Conservation (phyloP, 2,113 vertebrate species). For the Microtus pennsylvanicus region DNA sequence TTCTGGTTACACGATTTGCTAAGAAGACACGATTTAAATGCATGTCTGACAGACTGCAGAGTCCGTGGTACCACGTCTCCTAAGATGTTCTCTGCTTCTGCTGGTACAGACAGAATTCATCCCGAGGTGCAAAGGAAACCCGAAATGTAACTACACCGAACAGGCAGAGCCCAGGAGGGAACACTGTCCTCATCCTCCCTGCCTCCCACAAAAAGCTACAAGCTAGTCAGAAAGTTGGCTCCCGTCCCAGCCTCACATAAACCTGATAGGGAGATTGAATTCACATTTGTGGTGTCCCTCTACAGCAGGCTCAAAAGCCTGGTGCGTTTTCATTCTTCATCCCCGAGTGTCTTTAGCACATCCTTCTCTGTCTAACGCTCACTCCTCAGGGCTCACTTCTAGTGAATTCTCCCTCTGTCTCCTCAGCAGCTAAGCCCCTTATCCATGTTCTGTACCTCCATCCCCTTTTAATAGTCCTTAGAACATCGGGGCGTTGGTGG, state of each 20-base stretch:
- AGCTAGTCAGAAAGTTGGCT: neutral
- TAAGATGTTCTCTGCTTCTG: neutral
- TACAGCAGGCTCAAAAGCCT: neutral
- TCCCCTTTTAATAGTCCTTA: neutral
- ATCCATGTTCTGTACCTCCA: neutral
- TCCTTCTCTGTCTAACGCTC: neutral
- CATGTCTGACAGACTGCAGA: neutral
- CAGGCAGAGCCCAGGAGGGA: neutral
- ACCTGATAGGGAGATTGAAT: neutral
- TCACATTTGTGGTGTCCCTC: neutral
- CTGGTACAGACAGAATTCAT: neutral
- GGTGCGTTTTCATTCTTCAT: neutral
- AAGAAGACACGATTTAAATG: slow-evolving; percentile 38
- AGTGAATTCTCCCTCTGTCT: neutral
- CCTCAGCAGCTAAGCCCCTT: neutral
- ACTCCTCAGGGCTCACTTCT: neutral
- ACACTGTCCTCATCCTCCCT: neutral
- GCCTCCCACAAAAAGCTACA: neutral
- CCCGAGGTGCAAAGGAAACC: neutral
- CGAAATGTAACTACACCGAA: neutral
- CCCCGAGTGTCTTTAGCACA: neutral
- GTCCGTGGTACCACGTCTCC: neutral
- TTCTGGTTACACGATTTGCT: neutral
- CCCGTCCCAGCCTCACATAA: neutral
- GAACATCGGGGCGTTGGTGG: too few relatives aligned